These are phyloP conservation scores for Corythoichthys haematopterus DNA, from an alignment of 2,113 vertebrate species.

Conservation along the genomic window DNA sequence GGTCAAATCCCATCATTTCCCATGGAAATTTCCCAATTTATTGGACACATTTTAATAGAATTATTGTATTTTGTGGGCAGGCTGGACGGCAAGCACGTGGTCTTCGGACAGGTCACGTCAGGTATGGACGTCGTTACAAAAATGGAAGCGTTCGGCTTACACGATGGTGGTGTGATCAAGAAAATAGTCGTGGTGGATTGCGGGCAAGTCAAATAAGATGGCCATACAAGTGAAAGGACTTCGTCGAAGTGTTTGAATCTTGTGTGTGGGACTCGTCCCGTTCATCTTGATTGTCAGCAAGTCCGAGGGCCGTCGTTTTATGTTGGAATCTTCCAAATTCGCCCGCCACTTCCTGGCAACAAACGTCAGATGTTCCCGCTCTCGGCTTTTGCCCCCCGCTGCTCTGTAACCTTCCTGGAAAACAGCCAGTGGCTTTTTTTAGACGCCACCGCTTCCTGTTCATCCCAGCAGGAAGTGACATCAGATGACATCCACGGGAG, in stretches of 20 bases:
- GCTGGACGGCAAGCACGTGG: conserved; percentile 92
- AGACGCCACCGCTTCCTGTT: conserved; percentile 64
- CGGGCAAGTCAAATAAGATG: conserved; percentile 78
- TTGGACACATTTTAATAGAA: neutral
- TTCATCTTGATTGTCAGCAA: neutral
- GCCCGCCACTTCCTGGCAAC: conserved; percentile 33
- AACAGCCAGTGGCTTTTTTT: conserved; percentile 64
- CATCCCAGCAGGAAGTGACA: conserved; percentile 67
- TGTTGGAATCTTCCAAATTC: conserved; percentile 11
- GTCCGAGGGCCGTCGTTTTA: neutral
- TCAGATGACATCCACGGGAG: conserved; percentile 41
- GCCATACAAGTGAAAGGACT: neutral
- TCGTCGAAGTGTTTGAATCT: neutral
- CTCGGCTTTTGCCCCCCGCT: conserved; percentile 23
- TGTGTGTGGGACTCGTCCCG: neutral
- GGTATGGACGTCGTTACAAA: conserved; percentile 86
- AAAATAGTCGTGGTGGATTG: conserved; percentile 87
- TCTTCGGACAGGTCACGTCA: conserved; percentile 88
- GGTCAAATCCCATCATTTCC: no score
- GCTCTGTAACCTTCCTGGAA: conserved; percentile 61
- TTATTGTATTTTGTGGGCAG: conserved; percentile 52
- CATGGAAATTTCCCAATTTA: no score
- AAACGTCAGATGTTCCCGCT: conserved; percentile 34
- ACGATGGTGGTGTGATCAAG: conserved; percentile 82
- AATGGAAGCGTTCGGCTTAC: conserved; percentile 86